Evolutionary conservation across 2,888 invertebrate species (phyloP), one percentile per base, ranked within the genome.

Genomic region (Caradrina clavipalpis): DNA sequence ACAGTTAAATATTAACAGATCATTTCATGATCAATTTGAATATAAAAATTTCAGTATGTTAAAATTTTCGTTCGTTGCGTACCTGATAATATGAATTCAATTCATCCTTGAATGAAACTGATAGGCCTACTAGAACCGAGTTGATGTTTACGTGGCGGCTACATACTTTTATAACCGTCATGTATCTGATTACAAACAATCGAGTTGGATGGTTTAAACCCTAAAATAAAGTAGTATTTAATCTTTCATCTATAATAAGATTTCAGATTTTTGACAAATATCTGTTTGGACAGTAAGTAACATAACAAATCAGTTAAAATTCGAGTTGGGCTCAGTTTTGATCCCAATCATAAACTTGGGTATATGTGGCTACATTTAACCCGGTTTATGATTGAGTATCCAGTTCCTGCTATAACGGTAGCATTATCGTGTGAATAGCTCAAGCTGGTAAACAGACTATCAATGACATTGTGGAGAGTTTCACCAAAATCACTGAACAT

Each of bases 1-100:
- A 42, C 17, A 17, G 26, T n/a, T 31, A 54, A 47, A 60, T 70
- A 62, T 69, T 62, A 55, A 70, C 70, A 70, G 17, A 70, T 50
- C 55, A 70, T 71, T 63, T 56, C 50, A 74, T 55, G 58, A 50
- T 21, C 42, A 69, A 61, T 31, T 21, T 31, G 2, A 53, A 45
- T 31, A 31, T 26, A 22, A 50, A 50, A 19, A n/a, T 11, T 53
- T 39, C 15, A 45, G n/a, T 13, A 53, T 22, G 13, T 51, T 39
- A 63, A 53, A 57, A 54, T 39, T 21, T 15, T 49, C 11, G 26
- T 54, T 61, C 53, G 10, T 47, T 45, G 22, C 11, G 5, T 39
- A 26, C 22, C 19, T 53, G 53, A 26, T 47, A 31, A 26, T 8
- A 39, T 39, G 19, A 56, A 19, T 26, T 22, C 8, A 35, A 35